Conservation (phyloP, 2,113 vertebrate genomes). For the Nibea albiflora region DNA sequence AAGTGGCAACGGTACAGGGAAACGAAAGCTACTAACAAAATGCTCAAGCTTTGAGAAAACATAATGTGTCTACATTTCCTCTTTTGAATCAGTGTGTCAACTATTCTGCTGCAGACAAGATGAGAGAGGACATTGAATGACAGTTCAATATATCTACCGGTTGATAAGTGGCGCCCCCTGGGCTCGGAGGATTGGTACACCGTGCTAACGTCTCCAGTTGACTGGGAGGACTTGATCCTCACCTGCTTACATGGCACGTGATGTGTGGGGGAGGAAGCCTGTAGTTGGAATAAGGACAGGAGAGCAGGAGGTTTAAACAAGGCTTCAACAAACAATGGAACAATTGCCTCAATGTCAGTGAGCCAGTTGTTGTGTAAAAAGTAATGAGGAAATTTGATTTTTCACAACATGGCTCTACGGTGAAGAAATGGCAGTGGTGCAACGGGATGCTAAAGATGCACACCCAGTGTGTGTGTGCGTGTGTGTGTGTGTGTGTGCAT, state of each 20-base stretch:
- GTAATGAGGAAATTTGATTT: conserved; percentile 55
- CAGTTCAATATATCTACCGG: conserved; percentile 63
- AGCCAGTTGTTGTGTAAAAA: background rate
- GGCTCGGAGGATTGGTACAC: conserved; percentile 90
- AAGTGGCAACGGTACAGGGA: background rate
- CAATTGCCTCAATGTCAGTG: background rate
- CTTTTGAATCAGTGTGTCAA: background rate
- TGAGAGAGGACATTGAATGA: background rate
- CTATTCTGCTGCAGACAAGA: background rate
- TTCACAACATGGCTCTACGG: conserved; percentile 21
- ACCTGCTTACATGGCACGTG: conserved; percentile 90
- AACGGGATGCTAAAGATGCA: conserved; percentile 12
- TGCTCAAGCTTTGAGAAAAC: background rate
- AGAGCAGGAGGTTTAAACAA: conserved; percentile 13
- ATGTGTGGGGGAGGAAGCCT: conserved; percentile 87
- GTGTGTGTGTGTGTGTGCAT: conserved; percentile 21
- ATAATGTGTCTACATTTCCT: background rate
- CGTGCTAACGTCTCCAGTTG: conserved; percentile 91
- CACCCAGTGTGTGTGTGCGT: background rate
- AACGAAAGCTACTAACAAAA: background rate
- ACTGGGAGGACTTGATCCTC: conserved; percentile 96
- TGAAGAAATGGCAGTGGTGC: conserved; percentile 53
- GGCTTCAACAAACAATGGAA: background rate
- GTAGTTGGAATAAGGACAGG: background rate
- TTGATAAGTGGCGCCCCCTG: conserved; percentile 94